These are phyloP conservation scores for Manis crassicaudata DNA, from an alignment of 2,797 vertebrate species.

Conservation along the genomic window DNA sequence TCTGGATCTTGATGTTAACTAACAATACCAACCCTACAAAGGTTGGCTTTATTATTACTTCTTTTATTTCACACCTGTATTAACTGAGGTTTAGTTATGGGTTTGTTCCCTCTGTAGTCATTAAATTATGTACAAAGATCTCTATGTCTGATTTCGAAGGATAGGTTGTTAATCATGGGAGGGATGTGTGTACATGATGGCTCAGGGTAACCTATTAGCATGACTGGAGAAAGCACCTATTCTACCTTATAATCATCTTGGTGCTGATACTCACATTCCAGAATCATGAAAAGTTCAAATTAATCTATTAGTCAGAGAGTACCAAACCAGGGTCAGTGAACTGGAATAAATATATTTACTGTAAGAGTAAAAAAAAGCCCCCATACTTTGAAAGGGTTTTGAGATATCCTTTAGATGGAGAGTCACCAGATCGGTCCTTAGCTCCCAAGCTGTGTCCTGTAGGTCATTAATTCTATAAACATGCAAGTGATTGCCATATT, in stretches of 20 bases:
- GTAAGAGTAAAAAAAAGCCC: neutral
- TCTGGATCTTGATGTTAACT: neutral
- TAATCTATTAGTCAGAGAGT: neutral
- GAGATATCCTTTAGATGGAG: neutral
- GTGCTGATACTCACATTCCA: neutral
- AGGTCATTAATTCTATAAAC: neutral
- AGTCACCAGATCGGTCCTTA: neutral
- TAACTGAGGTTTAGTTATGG: neutral
- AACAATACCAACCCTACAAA: neutral
- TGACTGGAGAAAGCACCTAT: neutral
- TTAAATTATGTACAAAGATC: neutral
- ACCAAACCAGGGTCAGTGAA: neutral
- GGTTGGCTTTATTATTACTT: neutral
- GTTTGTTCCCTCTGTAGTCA: neutral
- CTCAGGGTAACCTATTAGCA: neutral
- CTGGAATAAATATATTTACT: neutral
- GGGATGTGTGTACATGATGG: neutral
- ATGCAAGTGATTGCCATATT: neutral
- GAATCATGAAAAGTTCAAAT: neutral
- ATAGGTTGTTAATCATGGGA: neutral
- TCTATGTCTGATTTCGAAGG: neutral
- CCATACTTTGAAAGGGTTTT: neutral
- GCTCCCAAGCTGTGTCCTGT: neutral
- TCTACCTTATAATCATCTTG: neutral
- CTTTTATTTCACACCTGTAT: neutral